Conservation (phyloP, 1,140 invertebrate species). For the Sitophilus oryzae region DNA sequence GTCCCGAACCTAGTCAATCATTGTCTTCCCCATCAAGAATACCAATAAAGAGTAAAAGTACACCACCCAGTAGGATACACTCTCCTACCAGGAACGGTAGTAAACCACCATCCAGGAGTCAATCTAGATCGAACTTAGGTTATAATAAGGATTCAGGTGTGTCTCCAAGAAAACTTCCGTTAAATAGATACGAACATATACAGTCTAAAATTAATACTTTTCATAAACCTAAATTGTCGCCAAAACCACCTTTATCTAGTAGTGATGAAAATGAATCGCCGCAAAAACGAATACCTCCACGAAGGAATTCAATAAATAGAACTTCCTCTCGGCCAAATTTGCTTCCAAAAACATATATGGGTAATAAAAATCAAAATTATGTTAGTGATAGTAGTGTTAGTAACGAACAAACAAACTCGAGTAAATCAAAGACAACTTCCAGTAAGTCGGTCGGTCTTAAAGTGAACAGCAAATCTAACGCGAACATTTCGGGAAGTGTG, state of each 20-base stretch:
- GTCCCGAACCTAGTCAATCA: constrained; percentile 40
- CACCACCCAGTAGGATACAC: constrained; percentile 33
- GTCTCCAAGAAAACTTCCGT: constrained; percentile 32
- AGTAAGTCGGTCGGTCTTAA: constrained; percentile 3
- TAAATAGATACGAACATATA: constrained; percentile 37
- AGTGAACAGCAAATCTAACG: neutral
- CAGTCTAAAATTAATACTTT: constrained; percentile 41
- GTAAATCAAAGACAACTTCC: constrained; percentile 2
- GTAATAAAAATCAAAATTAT: constrained; percentile 26
- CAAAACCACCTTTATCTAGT: constrained; percentile 32
- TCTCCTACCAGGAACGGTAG: constrained; percentile 29
- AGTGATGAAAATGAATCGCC: constrained; percentile 27
- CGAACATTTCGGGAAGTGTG: neutral
- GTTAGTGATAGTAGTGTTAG: constrained; percentile 25
- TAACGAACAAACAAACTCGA: neutral
- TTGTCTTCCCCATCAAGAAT: constrained; percentile 42
- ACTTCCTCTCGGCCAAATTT: constrained; percentile 28
- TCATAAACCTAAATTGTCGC: constrained; percentile 39
- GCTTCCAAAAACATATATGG: constrained; percentile 24
- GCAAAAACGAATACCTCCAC: constrained; percentile 15
- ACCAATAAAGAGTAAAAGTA: constrained; percentile 32
- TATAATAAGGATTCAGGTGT: constrained; percentile 33
- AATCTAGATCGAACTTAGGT: constrained; percentile 24
- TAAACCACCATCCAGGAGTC: constrained; percentile 21
- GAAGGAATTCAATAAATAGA: constrained; percentile 31